Evolutionary conservation across 2,888 invertebrate genomes (phyloP), one percentile per base, ranked within the genome.

Genomic region (Eupsilia transversa): DNA sequence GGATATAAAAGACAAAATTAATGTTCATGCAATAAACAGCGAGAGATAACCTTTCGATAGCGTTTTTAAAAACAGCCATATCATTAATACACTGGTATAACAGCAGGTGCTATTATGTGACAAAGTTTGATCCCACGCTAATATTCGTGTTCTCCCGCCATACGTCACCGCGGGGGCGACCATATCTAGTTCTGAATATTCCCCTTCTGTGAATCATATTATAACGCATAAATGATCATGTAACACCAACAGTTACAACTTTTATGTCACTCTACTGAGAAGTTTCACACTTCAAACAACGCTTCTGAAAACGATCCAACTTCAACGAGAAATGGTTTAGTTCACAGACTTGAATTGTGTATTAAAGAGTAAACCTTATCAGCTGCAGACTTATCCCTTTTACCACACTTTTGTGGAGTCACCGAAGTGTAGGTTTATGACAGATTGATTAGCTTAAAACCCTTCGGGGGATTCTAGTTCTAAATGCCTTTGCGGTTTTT

Each of bases 21-120:
- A 82, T 80, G 74, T 76, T 72, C 76, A 65, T 76, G 74, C 82
- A 74, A 74, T 78, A 78, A 78, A 71, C 27, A 71, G 77, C 77
- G 81, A 79, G 72, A 88, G 91, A 92, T 93, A 91, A 90, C 90
- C 90, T 92, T 91, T 88, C 79, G 91, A 92, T 91, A 91, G 80
- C 56, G 59, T 70, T 74, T 79, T 82, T 72, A 54, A 63, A 72
- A 80, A 73, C 56, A 69, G 46, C n/a, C n/a, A 60, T 64, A 46
- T 83, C 57, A 65, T 73, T 71, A 46, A 61, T 78, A 79, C 67
- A 68, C 83, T 83, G 35, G 35, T 81, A 80, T 82, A 74, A 66
- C 73, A 85, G 87, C 91, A 92, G 91, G 92, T 92, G 91, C 88
- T 86, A 88, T 86, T 89, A 86, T 88, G 83, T 87, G 85, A 90